These are phyloP conservation scores for Aspidiotus rigidus DNA, from an alignment of 2,888 invertebrate species.

Conservation along the genomic window DNA sequence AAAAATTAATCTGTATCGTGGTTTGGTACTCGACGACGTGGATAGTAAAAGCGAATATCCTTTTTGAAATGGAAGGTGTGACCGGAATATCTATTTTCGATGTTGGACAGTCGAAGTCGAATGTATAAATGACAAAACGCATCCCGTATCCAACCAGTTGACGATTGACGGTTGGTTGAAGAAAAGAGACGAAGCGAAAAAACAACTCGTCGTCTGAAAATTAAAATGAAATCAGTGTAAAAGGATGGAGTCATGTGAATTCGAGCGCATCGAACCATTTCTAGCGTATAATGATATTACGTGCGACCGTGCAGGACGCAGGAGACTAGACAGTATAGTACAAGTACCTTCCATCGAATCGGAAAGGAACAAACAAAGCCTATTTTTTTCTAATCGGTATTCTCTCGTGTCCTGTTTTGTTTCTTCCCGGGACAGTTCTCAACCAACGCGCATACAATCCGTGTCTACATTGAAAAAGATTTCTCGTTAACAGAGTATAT, in stretches of 20 bases:
- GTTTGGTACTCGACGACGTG: too few relatives aligned
- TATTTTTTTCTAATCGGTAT: too few relatives aligned
- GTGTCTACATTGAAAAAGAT: too few relatives aligned
- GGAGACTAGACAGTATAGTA: too few relatives aligned
- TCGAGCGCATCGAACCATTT: constrained; percentile 26
- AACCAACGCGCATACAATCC: too few relatives aligned
- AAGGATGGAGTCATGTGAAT: constrained; percentile 27
- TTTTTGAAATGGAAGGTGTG: constrained; percentile 10
- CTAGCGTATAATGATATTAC: constrained; percentile 17
- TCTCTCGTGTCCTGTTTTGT: too few relatives aligned
- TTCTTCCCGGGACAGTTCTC: too few relatives aligned
- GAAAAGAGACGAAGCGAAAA: constrained; percentile 1
- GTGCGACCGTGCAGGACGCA: constrained; percentile 7
- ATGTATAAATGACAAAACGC: neutral
- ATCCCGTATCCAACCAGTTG: constrained; percentile 13
- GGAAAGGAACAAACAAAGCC: too few relatives aligned
- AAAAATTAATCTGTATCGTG: too few relatives aligned
- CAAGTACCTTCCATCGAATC: too few relatives aligned
- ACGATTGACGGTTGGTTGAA: constrained; percentile 10
- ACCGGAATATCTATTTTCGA: constrained; percentile 17
- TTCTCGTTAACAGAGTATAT: too few relatives aligned
- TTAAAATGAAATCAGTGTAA: constrained; percentile 33
- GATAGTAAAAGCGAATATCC: too few relatives aligned
- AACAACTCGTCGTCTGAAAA: neutral
- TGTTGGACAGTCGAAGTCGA: constrained; percentile 17